Evolutionary conservation across 2,888 invertebrate genomes (phyloP), one percentile per base, ranked within the genome.

Genomic region (Amphipyra berbera): DNA sequence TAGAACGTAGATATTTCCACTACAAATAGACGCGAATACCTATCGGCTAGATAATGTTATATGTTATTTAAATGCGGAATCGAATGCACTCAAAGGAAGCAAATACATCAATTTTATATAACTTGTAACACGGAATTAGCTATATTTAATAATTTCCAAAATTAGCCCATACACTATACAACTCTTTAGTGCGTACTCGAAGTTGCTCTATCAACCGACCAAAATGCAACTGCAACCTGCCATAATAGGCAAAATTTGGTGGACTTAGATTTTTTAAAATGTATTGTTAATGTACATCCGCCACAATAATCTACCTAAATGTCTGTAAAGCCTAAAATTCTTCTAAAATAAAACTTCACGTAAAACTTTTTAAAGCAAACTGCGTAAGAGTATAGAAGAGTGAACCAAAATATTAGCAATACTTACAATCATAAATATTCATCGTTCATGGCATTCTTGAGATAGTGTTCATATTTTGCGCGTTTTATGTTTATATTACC

Each of bases 1-100:
- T 88, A 88, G 84, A 88, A 90, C 87, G 88, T 88, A 88, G 84
- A 88, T 89, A 86, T 88, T 89, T 87, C 82, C 82, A 84, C 84
- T 86, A 83, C 81, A 86, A 87, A 87, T 87, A 87, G 82, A 83
- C 21, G 21, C 65, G 59, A 72, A 73, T 85, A 64, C 70, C 53
- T 73, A 85, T 79, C 65, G 79, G 67, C 70, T 76, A 84, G 82
- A 78, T 81, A 69, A 75, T 69, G 63, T 67, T 66, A 65, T 70
- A 60, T 65, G 49, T 70, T 74, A 65, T 77, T 70, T 58, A 61
- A 73, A 80, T 68, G 76, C 79, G 76, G 81, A 61, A 65, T 67
- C 47, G 3, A 48, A 49, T 40, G 15, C 37, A 58, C 38, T 35
- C 15, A 56, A 45, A 8, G 4, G 14, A 27, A 27, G 5, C 15